phyloP scores from a whole-genome alignment of 2,113 vertebrate genomes.

The Pyrgilauda ruficollis region DNA sequence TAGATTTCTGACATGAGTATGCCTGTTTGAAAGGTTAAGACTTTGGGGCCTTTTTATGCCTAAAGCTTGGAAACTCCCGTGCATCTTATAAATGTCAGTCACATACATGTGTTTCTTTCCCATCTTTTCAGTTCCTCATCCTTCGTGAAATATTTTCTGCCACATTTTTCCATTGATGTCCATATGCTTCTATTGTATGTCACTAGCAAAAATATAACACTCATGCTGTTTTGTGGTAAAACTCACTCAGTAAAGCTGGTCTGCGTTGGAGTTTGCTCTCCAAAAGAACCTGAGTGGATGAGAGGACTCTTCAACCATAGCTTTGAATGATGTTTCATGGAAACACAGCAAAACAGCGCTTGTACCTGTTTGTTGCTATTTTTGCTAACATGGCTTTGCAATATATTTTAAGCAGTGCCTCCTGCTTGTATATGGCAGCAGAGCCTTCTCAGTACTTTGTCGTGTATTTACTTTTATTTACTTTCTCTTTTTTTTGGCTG shows the following conservation, averaged over 20 bases:
- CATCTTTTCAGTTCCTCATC: constrained; percentile 7
- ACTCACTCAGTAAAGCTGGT: neutral
- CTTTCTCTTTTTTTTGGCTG: constrained; percentile 20
- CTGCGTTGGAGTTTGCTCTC: neutral
- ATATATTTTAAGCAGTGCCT: neutral
- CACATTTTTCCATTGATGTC: constrained; percentile 1
- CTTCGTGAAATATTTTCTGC: neutral
- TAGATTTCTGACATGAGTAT: neutral
- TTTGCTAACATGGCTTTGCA: constrained; percentile 22
- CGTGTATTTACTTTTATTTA: constrained; percentile 20
- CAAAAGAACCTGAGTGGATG: neutral
- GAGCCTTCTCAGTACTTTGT: constrained; percentile 17
- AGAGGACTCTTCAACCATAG: neutral
- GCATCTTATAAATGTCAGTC: constrained; percentile 8
- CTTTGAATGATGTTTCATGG: neutral
- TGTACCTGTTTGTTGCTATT: neutral
- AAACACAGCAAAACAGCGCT: constrained; percentile 43
- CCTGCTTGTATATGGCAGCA: neutral
- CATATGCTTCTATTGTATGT: constrained; percentile 20
- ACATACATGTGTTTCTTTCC: neutral
- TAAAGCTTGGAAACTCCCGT: constrained; percentile 10
- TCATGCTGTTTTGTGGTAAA: constrained; percentile 22
- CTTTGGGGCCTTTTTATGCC: neutral
- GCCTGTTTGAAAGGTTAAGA: constrained; percentile 5
- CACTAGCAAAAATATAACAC: constrained; percentile 51